These are phyloP conservation scores for Oscheius myriophilus DNA, from an alignment of 2,888 invertebrate genomes.

Conservation along the genomic window DNA sequence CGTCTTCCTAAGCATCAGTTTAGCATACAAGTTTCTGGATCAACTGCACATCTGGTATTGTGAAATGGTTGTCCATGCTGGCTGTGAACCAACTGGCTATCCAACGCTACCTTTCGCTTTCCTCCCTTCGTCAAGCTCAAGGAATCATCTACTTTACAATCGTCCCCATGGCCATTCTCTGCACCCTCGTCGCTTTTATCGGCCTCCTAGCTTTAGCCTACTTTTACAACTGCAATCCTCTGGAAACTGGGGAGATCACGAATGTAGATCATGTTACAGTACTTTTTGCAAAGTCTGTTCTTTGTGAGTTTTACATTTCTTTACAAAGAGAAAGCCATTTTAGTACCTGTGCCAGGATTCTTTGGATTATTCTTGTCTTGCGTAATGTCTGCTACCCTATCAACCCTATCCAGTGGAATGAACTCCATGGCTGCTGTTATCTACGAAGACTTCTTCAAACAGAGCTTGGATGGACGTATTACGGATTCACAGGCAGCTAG, in stretches of 20 bases:
- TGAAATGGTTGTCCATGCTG: conserved; percentile 59
- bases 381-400: conserved; percentile 62
- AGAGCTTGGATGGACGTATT: conserved; percentile 46
- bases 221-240: conserved; percentile 62
- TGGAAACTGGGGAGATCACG: conserved; percentile 55
- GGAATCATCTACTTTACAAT: conserved; percentile 55
- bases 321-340: not conserved
- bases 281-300: conserved; percentile 54
- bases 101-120: conserved; percentile 59
- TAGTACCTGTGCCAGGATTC: conserved; percentile 56
- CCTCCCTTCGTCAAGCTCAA: conserved; percentile 51
- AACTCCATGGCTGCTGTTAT: conserved; percentile 62
- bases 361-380: conserved; percentile 63
- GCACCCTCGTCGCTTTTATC: conserved; percentile 57
- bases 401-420: conserved; percentile 63
- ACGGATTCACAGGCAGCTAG: conserved; percentile 45
- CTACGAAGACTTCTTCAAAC: conserved; percentile 63
- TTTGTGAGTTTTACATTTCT: conserved; percentile 38
- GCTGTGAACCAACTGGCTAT: conserved; percentile 63
- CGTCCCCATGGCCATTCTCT: conserved; percentile 57
- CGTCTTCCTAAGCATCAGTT: conserved; percentile 6
- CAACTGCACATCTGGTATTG: conserved; percentile 55
- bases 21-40: conserved; percentile 64
- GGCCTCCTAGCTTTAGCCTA: conserved; percentile 61
- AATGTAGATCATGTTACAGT: conserved; percentile 60